Evolutionary conservation across 2,888 invertebrate species (phyloP), one percentile per base, ranked within the genome.

Genomic region (Drosophila subsilvestris): DNA sequence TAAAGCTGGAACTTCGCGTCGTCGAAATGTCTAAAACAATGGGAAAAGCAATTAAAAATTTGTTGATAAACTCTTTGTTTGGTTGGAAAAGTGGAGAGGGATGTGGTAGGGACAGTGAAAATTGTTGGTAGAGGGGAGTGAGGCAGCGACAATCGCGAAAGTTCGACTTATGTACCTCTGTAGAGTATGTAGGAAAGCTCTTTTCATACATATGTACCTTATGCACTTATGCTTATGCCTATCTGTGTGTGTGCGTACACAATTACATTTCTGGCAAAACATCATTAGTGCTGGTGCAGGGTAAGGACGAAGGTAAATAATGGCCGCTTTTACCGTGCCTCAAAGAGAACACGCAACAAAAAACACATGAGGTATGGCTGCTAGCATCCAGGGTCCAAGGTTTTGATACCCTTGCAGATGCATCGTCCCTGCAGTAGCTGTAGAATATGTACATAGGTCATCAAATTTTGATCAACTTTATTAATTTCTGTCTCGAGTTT

Each of bases 21-120:
- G 43, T 27, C 18, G 2, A 32, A 20, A 3, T 48, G 27, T 72
- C 43, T 22, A 14, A 44, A 81, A 80, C 81, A 81, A 85, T 81
- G 76, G 68, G 42, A 81, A 58, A 81, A 87, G 82, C 82, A 81
- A 87, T 81, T 87, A 81, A 70, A 76, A 84, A 80, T 78, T 63
- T 71, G 59, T 57, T 73, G 63, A 57, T 73, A 44, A 71, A 71
- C 51, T 71, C 73, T 72, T 61, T 48, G 17, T 50, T 42, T 29
- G 25, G 17, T 9, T 54, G 25, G 47, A 29, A 49, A 43, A 29
- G 42, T 44, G 47, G n/a, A 22, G 14, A 17, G 12, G 17, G 9
- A n/a, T 20, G 47, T 18, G 32, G 32, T 14, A 10, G 10, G n/a
- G 27, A 12, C 1, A 9, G 22, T 27, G 37, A 5, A 14, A 17